phyloP scores from a whole-genome alignment of 2,113 vertebrate species.

The Alexandromys fortis region DNA sequence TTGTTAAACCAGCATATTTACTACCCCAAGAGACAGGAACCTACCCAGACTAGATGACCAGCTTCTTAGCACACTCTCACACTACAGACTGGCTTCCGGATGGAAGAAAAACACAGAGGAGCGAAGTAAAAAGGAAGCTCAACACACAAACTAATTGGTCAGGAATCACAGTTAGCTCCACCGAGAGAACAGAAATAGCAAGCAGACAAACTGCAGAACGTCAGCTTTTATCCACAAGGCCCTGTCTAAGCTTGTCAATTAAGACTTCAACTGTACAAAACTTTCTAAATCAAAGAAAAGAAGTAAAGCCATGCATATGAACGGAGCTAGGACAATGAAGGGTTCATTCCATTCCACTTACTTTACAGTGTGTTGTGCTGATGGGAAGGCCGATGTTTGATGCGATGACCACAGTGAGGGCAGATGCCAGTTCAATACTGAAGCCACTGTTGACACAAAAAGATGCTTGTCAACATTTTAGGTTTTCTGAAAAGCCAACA shows the following conservation, averaged over 20 bases:
- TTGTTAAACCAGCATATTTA: not conserved
- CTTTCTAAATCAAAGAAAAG: not conserved
- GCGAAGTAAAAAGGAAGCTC: not conserved
- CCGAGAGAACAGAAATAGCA: not conserved
- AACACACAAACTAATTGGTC: not conserved
- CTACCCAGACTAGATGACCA: not conserved
- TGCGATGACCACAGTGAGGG: constrained; percentile 94
- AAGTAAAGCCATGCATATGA: not conserved
- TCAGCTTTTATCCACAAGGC: not conserved
- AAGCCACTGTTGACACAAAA: constrained; percentile 90
- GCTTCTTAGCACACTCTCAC: not conserved
- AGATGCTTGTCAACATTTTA: not conserved
- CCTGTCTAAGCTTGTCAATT: not conserved
- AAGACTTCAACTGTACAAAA: not conserved
- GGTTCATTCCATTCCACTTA: constrained; percentile 76
- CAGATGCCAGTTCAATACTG: constrained; percentile 97
- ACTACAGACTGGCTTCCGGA: not conserved
- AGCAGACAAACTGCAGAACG: not conserved
- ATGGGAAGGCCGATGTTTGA: constrained; percentile 97
- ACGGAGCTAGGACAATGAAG: not conserved
- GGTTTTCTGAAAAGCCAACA: not conserved
- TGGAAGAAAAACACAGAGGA: not conserved
- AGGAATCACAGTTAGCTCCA: not conserved
- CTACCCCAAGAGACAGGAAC: not conserved
- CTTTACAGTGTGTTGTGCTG: constrained; percentile 99